Evolutionary conservation across 2,888 invertebrate species (phyloP).

Genomic region (Ennomos erosarius): DNA sequence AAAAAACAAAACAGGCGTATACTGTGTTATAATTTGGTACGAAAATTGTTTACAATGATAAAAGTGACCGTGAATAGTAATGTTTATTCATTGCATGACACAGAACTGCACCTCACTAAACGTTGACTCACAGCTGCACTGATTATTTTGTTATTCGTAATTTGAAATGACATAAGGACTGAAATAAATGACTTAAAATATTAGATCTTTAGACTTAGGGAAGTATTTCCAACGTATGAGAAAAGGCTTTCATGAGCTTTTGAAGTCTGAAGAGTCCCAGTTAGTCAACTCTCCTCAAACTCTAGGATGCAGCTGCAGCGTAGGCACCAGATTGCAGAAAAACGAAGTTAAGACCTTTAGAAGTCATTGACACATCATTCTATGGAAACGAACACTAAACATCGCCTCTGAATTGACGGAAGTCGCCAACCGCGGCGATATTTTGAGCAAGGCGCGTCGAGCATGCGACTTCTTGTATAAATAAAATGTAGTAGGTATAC

Average conservation of each 20-base stretch:
- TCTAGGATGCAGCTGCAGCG: no score
- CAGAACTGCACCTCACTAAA: slow-evolving; percentile 25
- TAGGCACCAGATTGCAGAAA: no score
- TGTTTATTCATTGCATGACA: slow-evolving; percentile 24
- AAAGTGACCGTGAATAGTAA: slow-evolving; percentile 18
- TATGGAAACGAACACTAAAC: slow-evolving; percentile 47
- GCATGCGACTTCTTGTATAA: slow-evolving; percentile 64
- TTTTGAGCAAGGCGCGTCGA: slow-evolving; percentile 75
- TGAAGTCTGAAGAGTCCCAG: no score
- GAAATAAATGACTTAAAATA: neutral
- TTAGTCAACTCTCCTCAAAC: no score
- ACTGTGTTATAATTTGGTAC: slow-evolving; percentile 15
- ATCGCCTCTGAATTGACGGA: slow-evolving; percentile 73
- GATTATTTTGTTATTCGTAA: slow-evolving; percentile 12
- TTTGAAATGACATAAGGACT: slow-evolving; percentile 4
- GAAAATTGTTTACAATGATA: slow-evolving; percentile 21
- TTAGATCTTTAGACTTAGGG: no score
- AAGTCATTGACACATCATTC: slow-evolving; percentile 38
- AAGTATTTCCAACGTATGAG: no score
- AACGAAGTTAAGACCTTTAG: slow-evolving; percentile 8
- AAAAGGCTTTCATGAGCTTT: no score
- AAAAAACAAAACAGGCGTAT: slow-evolving; percentile 2
- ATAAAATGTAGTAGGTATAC: slow-evolving; percentile 46
- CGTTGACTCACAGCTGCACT: slow-evolving; percentile 22
- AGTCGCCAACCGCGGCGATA: slow-evolving; percentile 76